Base-by-base conservation (phyloP, 2,797 vertebrate genomes). In the Pantherophis alleghaniensis region DNA sequence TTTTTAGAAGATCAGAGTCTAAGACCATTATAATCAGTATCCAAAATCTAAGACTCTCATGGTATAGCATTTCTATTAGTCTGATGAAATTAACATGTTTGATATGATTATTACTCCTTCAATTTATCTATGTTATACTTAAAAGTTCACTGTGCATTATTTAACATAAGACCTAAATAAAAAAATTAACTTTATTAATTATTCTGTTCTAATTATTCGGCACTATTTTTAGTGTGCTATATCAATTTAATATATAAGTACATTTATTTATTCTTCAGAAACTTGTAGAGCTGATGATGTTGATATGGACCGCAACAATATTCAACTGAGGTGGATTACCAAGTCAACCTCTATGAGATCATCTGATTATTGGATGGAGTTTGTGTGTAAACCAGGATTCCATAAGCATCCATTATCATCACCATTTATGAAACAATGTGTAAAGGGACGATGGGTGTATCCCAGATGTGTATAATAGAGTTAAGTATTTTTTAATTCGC, bases 391-490 rank as follows among this genome's bases (percentile, higher is more conserved):
- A 18, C 0, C 0, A 0, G 0, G 0, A 79, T 93, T 88, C 91
- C 66, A 1, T 12, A 93, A 47, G 57, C 63, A 93, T 60, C 90
- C 86, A 2, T 83, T 32, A n/a, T 91, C 92, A 61, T 1, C 66
- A 47, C 86, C 90, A 22, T 93, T 93, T 63, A 86, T 3, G 55
- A 93, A 93, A 88, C 92, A 89, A 63, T 93, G 92, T 91, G 28
- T 91, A 47, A 28, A 26, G 24, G 92, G 92, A 11, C 9, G 3
- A n/a, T 93, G 92, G 92, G n/a, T 91, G 10, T 93, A 93, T 87
- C 92, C 92, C 61, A 93, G 92, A 56, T 93, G 92, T 42, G n/a
- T 91, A 79, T 91, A 91, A 88, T 55, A 26, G 13, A 83, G 63
- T 93, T 93, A 42, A 93, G 86, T 93, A 88, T 63, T 79, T 74